A percentile compares a stretch with the other conserved stretches of the same genome.
These are phyloP conservation scores for Cremastobaeus sp. DNA, from an alignment of 2,888 invertebrate species.

Conservation along the genomic window DNA sequence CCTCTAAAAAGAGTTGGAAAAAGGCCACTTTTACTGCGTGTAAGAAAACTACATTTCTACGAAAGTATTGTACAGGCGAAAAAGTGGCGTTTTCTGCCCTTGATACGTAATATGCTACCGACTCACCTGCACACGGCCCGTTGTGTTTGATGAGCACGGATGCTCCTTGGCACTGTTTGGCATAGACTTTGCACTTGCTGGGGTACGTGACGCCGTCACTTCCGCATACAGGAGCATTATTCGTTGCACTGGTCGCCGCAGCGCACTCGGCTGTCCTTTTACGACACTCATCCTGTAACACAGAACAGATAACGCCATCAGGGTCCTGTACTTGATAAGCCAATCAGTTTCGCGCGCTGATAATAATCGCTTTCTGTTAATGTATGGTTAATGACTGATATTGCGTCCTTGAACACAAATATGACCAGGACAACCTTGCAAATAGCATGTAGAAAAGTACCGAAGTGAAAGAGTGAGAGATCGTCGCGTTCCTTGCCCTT, in stretches of 20 bases:
- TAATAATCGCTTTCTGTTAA: slow-evolving; percentile 42
- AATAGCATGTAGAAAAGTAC: slow-evolving; percentile 37
- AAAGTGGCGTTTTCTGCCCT: too few relatives aligned
- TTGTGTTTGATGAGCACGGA: slow-evolving; percentile 85
- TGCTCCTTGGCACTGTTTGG: slow-evolving; percentile 87
- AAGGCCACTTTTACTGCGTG: too few relatives aligned
- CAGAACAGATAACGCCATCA: slow-evolving; percentile 10
- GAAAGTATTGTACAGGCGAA: too few relatives aligned
- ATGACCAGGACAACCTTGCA: slow-evolving; percentile 52
- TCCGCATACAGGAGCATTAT: slow-evolving; percentile 84
- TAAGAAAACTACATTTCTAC: too few relatives aligned
- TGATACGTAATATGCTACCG: background rate
- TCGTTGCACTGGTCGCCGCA: slow-evolving; percentile 65
- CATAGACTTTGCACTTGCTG: slow-evolving; percentile 87
- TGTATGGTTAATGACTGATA: slow-evolving; percentile 36
- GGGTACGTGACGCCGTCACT: slow-evolving; percentile 90
- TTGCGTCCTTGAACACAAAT: slow-evolving; percentile 43
- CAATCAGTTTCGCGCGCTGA: slow-evolving; percentile 30
- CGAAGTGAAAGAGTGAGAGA: slow-evolving; percentile 49
- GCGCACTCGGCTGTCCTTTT: slow-evolving; percentile 74
- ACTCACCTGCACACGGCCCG: slow-evolving; percentile 87
- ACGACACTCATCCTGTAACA: slow-evolving; percentile 73
- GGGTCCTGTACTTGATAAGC: background rate
- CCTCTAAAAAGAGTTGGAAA: too few relatives aligned
- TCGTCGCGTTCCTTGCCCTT: slow-evolving; percentile 52